A percentile compares a stretch with the other conserved stretches of the same genome.
Evolutionary conservation across 2,888 invertebrate species (phyloP).

Genomic region (Latrodectus hesperus): DNA sequence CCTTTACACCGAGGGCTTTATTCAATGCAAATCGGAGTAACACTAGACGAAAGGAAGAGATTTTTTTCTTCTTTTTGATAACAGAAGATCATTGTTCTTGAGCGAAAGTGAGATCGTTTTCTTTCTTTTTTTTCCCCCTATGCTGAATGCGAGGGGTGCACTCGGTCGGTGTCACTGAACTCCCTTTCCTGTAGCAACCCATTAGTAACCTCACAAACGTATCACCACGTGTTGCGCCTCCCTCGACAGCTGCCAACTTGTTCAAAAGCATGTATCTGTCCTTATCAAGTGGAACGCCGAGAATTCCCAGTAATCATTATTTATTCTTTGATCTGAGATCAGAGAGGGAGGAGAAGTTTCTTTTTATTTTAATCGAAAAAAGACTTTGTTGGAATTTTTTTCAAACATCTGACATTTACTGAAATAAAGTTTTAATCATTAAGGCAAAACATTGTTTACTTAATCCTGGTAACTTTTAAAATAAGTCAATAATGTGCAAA

Average conservation of each 20-base stretch:
- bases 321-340: no score
- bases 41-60: background rate
- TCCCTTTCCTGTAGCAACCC: slow-evolving; percentile 40
- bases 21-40: background rate
- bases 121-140: background rate
- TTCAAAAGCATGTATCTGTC: background rate
- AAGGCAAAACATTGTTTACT: no score
- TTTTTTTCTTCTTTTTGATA: background rate
- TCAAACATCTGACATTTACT: no score
- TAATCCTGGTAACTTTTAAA: no score
- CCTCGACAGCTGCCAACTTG: background rate
- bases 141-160: background rate
- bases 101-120: background rate
- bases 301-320: no score
- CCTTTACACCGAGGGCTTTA: no score
- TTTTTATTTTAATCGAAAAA: no score
- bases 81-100: background rate
- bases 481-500: no score
- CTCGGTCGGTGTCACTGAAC: slow-evolving; percentile 31
- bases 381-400: no score
- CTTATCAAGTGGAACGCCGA: background rate
- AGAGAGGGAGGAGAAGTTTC: no score
- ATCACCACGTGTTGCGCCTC: background rate
- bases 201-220: slow-evolving; percentile 7
- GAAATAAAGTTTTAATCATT: no score